Evolutionary conservation across 2,113 vertebrate genomes (phyloP), one percentile per base, ranked within the genome.

Genomic region (Bubo bubo): DNA sequence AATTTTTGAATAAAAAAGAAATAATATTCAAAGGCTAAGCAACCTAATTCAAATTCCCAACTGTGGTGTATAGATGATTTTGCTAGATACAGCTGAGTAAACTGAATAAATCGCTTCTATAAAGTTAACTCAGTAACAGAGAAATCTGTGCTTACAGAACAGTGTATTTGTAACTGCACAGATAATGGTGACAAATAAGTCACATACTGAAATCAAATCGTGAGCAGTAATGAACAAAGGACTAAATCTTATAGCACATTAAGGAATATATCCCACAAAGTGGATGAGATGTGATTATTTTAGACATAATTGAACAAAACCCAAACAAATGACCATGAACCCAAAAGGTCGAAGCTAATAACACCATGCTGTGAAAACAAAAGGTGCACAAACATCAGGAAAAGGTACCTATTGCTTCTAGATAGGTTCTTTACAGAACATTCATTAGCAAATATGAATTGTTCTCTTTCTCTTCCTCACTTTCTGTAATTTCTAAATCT

Each of bases 101-200:
- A 89, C 49, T 14, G 72, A 96, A 91, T 82, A 91, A 86, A 96
- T 88, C 2, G 1, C 60, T 93, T 90, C 79, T 87, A 49, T 90
- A 72, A 97, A 88, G 56, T 93, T 95, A 88, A 97, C 76, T 91
- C 49, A 90, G 67, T 85, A 92, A 56, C 34, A 79, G 63, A 90
- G 81, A 92, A 77, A 92, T 77, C 62, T 93, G 52, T 41, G 37
- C 60, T 49, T 79, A 52, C 34, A 75, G 56, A 94, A 13, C 35
- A 85, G 56, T 15, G 34, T 91, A 92, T 93, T 94, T 95, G 41
- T 67, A 93, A 87, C 88, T 85, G 39, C 47, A 72, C 5, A 90
- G 88, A 93, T 95, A 97, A 96, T 90, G 60, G 64, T 94, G 81
- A 97, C 32, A 91, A 96, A 94, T 82, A 87, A 92, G 32, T 79